Percentiles rank a stretch among this genome's conserved stretches.
Evolutionary conservation across 1,140 invertebrate species (phyloP).

Genomic region (Neodiprion fabricii): DNA sequence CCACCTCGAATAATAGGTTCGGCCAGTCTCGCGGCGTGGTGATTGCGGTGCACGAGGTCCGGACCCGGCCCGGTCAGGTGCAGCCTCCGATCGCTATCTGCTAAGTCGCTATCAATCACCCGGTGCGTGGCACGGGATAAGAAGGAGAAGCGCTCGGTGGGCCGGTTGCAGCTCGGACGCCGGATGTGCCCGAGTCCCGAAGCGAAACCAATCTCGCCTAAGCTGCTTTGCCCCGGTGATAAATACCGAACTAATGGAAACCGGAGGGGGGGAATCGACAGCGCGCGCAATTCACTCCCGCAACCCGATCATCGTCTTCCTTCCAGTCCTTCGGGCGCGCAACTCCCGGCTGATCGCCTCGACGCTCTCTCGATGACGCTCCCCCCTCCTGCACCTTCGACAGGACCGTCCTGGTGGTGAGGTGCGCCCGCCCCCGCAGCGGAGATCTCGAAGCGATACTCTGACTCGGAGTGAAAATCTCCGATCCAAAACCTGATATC

Average conservation of each 20-base stretch:
- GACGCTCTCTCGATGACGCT: conserved; percentile 14
- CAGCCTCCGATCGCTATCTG: conserved; percentile 44
- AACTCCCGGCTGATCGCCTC: conserved; percentile 21
- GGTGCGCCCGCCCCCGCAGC: conserved; percentile 12
- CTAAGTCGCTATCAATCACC: conserved; percentile 51
- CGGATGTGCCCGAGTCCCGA: conserved; percentile 29
- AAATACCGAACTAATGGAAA: conserved; percentile 37
- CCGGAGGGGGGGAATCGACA: neutral
- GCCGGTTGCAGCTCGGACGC: conserved; percentile 29
- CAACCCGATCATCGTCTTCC: neutral
- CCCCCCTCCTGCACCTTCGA: conserved; percentile 24
- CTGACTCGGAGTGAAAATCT: conserved; percentile 35
- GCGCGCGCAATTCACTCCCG: too few relatives aligned
- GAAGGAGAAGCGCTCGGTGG: neutral
- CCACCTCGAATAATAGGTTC: conserved; percentile 48
- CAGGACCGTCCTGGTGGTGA: conserved; percentile 25
- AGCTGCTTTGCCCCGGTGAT: conserved; percentile 35
- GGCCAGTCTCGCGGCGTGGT: conserved; percentile 13
- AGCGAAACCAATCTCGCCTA: conserved; percentile 34
- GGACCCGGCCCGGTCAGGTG: conserved; percentile 26
- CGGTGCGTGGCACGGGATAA: conserved; percentile 11
- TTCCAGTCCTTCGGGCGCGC: neutral
- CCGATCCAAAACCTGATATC: conserved; percentile 43
- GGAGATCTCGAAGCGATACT: conserved; percentile 32
- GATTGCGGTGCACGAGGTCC: neutral